Conservation (phyloP, 2,113 vertebrate genomes). For the Nerophis lumbriciformis region DNA sequence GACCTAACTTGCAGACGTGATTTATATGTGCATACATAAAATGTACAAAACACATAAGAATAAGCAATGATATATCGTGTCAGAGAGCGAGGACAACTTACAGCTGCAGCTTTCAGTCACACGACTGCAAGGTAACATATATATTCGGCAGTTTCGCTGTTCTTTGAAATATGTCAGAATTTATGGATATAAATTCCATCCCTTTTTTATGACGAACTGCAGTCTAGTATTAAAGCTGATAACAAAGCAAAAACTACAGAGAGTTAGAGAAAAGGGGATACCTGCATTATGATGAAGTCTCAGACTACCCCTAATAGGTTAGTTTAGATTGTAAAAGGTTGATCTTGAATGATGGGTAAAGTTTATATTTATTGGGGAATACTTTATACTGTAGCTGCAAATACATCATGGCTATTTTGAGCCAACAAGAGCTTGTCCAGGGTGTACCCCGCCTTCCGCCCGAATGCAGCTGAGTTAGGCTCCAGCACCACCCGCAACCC, state of each 20-base stretch:
- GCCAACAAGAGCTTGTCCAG: too few species aligned
- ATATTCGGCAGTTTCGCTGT: not conserved
- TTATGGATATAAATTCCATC: not conserved
- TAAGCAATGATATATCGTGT: constrained; percentile 1
- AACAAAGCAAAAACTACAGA: not conserved
- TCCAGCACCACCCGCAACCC: too few species aligned
- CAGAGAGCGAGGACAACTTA: constrained; percentile 3
- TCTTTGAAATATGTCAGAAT: not conserved
- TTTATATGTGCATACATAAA: constrained; percentile 2
- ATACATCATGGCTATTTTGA: too few species aligned
- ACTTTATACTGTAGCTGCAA: too few species aligned
- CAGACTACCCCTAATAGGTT: too few species aligned
- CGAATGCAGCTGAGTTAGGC: too few species aligned
- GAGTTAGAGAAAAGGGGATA: not conserved
- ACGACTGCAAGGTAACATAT: not conserved
- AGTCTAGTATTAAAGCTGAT: not conserved
- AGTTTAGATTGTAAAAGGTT: too few species aligned
- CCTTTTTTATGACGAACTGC: not conserved
- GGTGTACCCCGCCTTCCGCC: too few species aligned
- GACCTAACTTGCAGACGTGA: not conserved
- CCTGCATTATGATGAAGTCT: not conserved
- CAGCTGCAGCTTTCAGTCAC: constrained; percentile 1
- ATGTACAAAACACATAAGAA: constrained; percentile 3
- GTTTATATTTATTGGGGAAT: too few species aligned
- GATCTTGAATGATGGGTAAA: too few species aligned